Conservation (phyloP, 2,797 vertebrate genomes). For the Emys orbicularis region DNA sequence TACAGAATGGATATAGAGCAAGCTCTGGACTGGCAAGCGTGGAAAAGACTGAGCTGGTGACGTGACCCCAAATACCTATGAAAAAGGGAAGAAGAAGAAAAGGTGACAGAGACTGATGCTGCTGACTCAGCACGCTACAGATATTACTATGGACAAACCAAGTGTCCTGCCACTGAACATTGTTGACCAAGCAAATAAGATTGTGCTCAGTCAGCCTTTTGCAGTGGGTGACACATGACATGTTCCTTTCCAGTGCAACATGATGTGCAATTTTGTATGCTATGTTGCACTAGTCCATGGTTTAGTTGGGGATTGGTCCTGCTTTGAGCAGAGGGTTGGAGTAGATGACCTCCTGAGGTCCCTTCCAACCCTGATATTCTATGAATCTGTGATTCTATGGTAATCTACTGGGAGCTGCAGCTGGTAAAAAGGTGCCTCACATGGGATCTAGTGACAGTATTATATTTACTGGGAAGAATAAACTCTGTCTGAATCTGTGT, state of each 20-base stretch:
- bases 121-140: neutral
- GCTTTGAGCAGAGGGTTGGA: too few relatives aligned
- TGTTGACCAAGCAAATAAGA: constrained; percentile 1
- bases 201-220: neutral
- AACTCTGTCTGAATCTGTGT: neutral
- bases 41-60: neutral
- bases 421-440: neutral
- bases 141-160: fast-evolving
- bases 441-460: neutral
- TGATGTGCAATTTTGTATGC: neutral
- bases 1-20: neutral
- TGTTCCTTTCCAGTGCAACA: neutral
- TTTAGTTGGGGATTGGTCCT: too few relatives aligned
- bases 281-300: fast-evolving
- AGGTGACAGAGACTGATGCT: neutral
- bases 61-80: neutral
- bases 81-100: neutral
- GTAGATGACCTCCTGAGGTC: too few relatives aligned
- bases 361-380: too few relatives aligned
- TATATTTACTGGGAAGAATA: neutral
- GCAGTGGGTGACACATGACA: neutral
- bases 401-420: neutral
- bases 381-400: too few relatives aligned
- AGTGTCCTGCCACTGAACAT: neutral
- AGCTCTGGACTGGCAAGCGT: neutral